Evolutionary conservation across 2,797 vertebrate species (phyloP).

Genomic region (Coluber constrictor): DNA sequence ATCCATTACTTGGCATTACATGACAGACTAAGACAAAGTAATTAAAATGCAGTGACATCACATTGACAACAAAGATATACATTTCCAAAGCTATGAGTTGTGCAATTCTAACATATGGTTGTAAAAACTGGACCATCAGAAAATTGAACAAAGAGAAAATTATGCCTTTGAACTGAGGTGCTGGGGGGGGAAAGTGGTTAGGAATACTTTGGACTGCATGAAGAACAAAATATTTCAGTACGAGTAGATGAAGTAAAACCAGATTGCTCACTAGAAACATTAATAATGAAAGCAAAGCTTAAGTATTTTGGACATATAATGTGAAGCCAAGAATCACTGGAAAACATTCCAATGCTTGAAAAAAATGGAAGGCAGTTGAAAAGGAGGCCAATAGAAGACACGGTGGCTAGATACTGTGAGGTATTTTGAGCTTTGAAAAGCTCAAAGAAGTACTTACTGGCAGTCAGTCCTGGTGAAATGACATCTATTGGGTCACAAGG

Average conservation of each 20-base stretch:
- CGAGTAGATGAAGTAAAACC: neutral
- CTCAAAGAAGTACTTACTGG: neutral
- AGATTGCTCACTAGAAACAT: neutral
- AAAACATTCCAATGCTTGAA: neutral
- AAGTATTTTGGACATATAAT: slow-evolving; percentile 5
- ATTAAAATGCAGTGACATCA: neutral
- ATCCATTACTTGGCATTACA: neutral
- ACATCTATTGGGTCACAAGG: neutral
- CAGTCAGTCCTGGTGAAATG: neutral
- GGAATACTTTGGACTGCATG: neutral
- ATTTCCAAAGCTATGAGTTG: neutral
- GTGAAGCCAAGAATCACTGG: neutral
- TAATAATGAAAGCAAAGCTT: neutral
- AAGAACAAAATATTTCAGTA: neutral
- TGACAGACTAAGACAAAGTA: neutral
- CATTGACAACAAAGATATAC: neutral
- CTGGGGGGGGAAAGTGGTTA: neutral
- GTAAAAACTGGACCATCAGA: neutral
- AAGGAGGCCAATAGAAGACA: neutral
- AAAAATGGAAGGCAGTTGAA: neutral
- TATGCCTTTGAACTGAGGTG: neutral
- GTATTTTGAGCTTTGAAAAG: neutral
- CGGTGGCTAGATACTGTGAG: neutral
- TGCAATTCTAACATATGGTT: neutral
- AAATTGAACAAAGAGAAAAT: neutral